Evolutionary conservation across 64 coral and sea anemone species (phyloP).

Genomic region (Cladopsammia gracilis): DNA sequence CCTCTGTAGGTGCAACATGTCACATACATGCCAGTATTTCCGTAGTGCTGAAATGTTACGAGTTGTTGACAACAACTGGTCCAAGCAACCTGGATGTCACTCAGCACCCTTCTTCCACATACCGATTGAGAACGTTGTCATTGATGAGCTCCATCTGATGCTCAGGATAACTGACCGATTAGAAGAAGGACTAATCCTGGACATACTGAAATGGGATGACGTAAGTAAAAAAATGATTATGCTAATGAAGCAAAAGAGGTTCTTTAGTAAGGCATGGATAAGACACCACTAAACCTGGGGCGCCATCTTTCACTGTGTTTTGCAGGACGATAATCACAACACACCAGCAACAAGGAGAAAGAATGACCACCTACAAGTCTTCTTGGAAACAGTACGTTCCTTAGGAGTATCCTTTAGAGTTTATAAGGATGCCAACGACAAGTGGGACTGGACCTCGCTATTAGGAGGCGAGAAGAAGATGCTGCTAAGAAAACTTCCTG

Average conservation of each 20-base stretch:
- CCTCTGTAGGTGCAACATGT: constrained; percentile 31
- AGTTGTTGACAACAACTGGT: constrained; percentile 9
- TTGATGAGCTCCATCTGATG: constrained; percentile 68
- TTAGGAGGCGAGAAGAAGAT: constrained; percentile 48
- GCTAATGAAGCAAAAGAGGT: too few species aligned
- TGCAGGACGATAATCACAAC: background rate
- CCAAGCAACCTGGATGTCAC: constrained; percentile 59
- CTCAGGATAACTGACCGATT: too few species aligned
- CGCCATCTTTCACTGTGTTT: background rate
- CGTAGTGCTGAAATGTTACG: background rate
- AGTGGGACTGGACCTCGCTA: constrained; percentile 33
- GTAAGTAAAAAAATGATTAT: constrained; percentile 1
- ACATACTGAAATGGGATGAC: constrained; percentile 56
- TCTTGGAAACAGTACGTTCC: constrained; percentile 8
- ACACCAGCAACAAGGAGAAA: background rate
- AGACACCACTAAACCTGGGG: background rate
- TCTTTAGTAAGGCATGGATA: too few species aligned
- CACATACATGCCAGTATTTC: constrained; percentile 34
- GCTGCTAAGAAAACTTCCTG: constrained; percentile 35
- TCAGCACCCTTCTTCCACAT: constrained; percentile 21
- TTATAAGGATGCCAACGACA: constrained; percentile 11
- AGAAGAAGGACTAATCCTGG: constrained; percentile 48
- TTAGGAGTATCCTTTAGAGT: constrained; percentile 23
- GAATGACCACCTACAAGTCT: background rate
- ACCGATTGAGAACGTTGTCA: constrained; percentile 14